A percentile compares a stretch with the other conserved stretches of the same genome.
These are phyloP conservation scores for Siniperca undulata DNA, from an alignment of 2,797 vertebrate species.

Conservation along the genomic window DNA sequence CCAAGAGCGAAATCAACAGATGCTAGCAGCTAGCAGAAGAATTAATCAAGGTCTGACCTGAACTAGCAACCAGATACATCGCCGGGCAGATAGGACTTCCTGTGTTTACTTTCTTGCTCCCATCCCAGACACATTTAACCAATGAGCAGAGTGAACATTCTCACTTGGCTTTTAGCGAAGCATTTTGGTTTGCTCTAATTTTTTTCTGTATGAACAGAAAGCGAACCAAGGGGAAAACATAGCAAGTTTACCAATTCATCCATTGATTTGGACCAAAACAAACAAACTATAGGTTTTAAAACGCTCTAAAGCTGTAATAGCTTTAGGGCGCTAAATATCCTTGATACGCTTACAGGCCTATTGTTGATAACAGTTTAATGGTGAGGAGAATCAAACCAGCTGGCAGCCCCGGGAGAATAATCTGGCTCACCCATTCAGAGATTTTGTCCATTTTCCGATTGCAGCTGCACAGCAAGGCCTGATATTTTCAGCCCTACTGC, in stretches of 20 bases:
- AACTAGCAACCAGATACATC: neutral
- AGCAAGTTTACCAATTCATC: neutral
- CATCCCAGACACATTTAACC: neutral
- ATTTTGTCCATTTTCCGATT: constrained; percentile 61
- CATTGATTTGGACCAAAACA: neutral
- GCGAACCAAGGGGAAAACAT: neutral
- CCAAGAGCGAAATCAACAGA: neutral
- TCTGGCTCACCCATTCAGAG: constrained; percentile 37
- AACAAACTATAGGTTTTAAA: neutral
- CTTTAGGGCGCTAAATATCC: neutral
- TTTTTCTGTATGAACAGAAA: neutral
- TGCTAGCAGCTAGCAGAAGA: neutral
- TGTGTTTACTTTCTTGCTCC: neutral
- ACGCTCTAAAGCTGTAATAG: neutral
- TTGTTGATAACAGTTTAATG: neutral
- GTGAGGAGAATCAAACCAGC: constrained; percentile 25
- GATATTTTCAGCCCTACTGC: constrained; percentile 71
- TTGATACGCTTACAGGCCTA: neutral
- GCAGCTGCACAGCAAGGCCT: constrained; percentile 63
- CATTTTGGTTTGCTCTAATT: neutral
- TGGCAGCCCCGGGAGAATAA: neutral
- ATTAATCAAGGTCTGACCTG: neutral
- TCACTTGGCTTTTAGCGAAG: neutral
- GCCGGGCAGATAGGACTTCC: neutral
- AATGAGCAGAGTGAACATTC: neutral